Base-by-base conservation (phyloP, 2,888 invertebrate genomes). In the Chalcosyrphus nemorum region DNA sequence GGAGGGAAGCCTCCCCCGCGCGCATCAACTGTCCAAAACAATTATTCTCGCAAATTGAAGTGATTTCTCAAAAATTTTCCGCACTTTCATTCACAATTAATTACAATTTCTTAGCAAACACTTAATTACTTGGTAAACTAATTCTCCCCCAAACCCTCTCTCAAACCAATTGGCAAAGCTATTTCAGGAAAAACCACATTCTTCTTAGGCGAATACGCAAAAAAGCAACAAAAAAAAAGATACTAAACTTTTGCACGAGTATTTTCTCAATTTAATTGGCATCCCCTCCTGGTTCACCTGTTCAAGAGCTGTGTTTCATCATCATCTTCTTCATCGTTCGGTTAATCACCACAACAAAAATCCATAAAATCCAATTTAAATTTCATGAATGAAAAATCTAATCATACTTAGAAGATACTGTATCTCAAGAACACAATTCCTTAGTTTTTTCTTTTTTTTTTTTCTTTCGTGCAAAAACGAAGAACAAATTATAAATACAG, bases 51-150 rank as follows among this genome's bases (percentile, higher is more conserved):
- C 43, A 47, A 61, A 56, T 52, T 54, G 43, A 63, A 56, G 56
- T 47, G 45, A 74, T 57, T 57, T 70, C 35, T 19, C 2, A 32
- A 43, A 32, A 43, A 71, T 57, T 4, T 57, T 38, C 6, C 5
- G 11, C 29, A 38, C 5, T 17, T 54, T 21, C 52, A n/a, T 17
- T 38, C 27, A 21, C 38, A 57, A 38, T 80, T 72, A 74, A 80
- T 80, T 68, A 74, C 38, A 70, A 65, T 76, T 76, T 35, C 24
- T 24, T 52, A 56, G 6, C 35, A 54, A 59, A 63, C 75, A 57
- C 52, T 76, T 76, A 71, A 76, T 76, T 71, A 59, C 57, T 76
- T 76, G 57, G 35, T 45, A 76, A 76, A 81, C 47, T 76, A 38
- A 76, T 59, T 61, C 57, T 43, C 35, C 29, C 24, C 41, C 21